phyloP scores from a whole-genome alignment of 2,888 invertebrate genomes.

The Meteorus colon region DNA sequence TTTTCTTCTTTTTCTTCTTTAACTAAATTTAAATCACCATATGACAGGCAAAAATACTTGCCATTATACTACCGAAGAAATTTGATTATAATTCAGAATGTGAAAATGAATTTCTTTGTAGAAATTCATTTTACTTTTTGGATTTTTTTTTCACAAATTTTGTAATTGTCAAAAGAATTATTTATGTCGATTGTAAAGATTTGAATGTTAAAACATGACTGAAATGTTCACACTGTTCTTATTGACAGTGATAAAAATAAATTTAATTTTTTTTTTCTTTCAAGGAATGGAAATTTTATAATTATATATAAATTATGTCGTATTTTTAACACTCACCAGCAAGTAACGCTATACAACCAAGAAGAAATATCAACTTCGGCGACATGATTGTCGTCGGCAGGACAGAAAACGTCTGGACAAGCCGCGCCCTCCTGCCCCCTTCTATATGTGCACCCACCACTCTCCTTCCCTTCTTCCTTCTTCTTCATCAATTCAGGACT shows the following conservation, averaged over 20 bases:
- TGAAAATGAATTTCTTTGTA: too few relatives aligned
- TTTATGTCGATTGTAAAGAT: too few relatives aligned
- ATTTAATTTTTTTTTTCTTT: neutral
- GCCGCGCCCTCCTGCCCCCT: constrained; percentile 73
- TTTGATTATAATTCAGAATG: too few relatives aligned
- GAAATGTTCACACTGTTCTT: too few relatives aligned
- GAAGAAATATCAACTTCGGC: constrained; percentile 66
- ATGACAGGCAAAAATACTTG: too few relatives aligned
- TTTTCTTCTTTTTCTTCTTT: neutral
- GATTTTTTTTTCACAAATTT: too few relatives aligned
- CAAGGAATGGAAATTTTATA: neutral
- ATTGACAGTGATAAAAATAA: too few relatives aligned
- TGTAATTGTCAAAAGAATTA: too few relatives aligned
- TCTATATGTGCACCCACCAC: constrained; percentile 72
- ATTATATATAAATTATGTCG: neutral
- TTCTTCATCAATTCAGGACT: constrained; percentile 57
- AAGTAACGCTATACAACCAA: constrained; percentile 67
- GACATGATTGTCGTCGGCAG: constrained; percentile 69
- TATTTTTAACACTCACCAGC: constrained; percentile 65
- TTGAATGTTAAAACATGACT: too few relatives aligned
- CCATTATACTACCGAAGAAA: too few relatives aligned
- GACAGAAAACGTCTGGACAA: constrained; percentile 72
- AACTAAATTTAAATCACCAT: neutral
- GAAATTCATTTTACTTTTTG: too few relatives aligned
- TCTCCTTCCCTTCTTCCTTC: constrained; percentile 62